Percentiles rank a stretch among this genome's conserved stretches.
These are phyloP conservation scores for Melanchra persicariae DNA, from an alignment of 2,888 invertebrate genomes.

Conservation along the genomic window DNA sequence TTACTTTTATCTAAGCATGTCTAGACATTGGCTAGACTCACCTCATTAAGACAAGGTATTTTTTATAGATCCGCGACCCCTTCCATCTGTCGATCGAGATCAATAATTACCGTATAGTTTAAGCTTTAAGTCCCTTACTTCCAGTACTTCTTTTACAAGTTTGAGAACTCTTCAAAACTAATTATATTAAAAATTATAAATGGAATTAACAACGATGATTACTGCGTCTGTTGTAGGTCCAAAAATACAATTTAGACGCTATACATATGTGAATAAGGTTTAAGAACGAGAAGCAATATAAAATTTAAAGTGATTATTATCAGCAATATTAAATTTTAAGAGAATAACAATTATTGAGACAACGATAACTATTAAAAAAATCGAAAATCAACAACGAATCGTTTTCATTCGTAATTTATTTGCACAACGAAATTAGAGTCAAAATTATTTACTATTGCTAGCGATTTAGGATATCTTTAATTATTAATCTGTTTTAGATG, in stretches of 20 bases:
- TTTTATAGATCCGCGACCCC: background rate
- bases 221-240: slow-evolving; percentile 60
- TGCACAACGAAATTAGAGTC: slow-evolving; percentile 74
- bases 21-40: background rate
- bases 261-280: slow-evolving; percentile 47
- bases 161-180: slow-evolving; percentile 8
- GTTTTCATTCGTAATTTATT: slow-evolving; percentile 74
- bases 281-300: slow-evolving; percentile 67
- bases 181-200: slow-evolving; percentile 13
- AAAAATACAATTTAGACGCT: slow-evolving; percentile 44
- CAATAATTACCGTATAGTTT: slow-evolving; percentile 14
- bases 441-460: slow-evolving; percentile 66
- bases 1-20: background rate
- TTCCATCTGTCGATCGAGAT: slow-evolving; percentile 6
- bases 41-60: background rate
- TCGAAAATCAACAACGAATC: slow-evolving; percentile 83
- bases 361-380: slow-evolving; percentile 80
- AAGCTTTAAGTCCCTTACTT: slow-evolving; percentile 7
- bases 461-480: slow-evolving; percentile 54
- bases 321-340: slow-evolving; percentile 67
- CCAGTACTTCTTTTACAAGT: slow-evolving; percentile 15
- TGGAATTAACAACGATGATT: slow-evolving; percentile 43
- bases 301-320: slow-evolving; percentile 63
- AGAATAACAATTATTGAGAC: slow-evolving; percentile 71
- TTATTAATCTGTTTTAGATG: slow-evolving; percentile 59